These are phyloP conservation scores for Lasiurus borealis DNA, from an alignment of 2,113 vertebrate genomes.

Conservation along the genomic window DNA sequence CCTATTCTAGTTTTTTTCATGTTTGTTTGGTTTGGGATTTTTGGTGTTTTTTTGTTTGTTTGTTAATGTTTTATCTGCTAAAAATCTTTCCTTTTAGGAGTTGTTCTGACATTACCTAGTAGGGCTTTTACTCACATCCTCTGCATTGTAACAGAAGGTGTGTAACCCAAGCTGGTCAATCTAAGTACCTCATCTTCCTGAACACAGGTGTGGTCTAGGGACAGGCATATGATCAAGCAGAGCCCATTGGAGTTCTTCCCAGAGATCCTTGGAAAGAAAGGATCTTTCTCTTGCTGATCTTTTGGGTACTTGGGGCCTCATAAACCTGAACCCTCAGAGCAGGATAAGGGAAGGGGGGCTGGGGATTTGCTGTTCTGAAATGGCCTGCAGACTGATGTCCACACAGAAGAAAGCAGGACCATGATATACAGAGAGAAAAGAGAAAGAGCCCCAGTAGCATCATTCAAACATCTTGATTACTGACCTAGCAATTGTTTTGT, in stretches of 20 bases:
- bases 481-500: background rate
- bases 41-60: background rate
- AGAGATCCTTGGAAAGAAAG: background rate
- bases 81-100: background rate
- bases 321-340: background rate
- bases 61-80: background rate
- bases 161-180: background rate
- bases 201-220: background rate
- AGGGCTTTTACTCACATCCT: background rate
- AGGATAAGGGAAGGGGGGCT: fast-evolving
- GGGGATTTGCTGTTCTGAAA: background rate
- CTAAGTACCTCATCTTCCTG: background rate
- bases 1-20: background rate
- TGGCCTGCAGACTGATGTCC: background rate
- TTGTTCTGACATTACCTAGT: background rate
- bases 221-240: background rate
- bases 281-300: background rate
- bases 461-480: background rate
- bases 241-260: background rate
- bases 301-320: background rate
- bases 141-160: background rate
- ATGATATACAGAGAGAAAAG: background rate
- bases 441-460: background rate
- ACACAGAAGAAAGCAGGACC: background rate
- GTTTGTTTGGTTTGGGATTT: background rate